Conservation (phyloP, 2,888 invertebrate genomes). For the Rugalucina vietnamica region DNA sequence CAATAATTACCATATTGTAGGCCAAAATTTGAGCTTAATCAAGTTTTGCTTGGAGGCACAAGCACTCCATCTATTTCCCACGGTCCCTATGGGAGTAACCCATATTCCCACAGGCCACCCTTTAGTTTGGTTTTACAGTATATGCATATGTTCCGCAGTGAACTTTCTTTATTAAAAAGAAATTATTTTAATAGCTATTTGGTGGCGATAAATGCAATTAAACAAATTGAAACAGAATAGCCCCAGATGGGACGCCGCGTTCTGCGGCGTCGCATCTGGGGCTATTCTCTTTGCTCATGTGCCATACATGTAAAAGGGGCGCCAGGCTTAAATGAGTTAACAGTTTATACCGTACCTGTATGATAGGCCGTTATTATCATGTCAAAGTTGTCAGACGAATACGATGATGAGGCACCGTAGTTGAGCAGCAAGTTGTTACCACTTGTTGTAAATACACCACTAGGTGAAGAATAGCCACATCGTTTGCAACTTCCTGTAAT, state of each 20-base stretch:
- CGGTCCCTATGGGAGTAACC: too few relatives aligned
- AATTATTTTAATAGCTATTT: neutral
- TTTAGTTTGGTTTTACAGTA: too few relatives aligned
- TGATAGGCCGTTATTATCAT: conserved; percentile 5
- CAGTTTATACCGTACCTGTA: neutral
- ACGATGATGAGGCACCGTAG: neutral
- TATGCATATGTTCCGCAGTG: too few relatives aligned
- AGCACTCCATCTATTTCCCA: too few relatives aligned
- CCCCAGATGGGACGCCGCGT: neutral
- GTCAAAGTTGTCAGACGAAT: neutral
- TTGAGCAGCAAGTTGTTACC: neutral
- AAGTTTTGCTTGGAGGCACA: too few relatives aligned
- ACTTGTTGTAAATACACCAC: neutral
- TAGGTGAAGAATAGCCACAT: neutral
- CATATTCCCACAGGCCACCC: too few relatives aligned
- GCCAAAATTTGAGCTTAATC: too few relatives aligned
- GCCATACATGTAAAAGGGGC: too few relatives aligned
- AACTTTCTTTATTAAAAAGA: neutral
- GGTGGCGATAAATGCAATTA: neutral
- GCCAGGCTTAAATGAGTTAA: neutral
- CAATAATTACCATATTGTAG: too few relatives aligned
- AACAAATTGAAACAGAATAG: neutral
- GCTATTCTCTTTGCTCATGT: neutral
- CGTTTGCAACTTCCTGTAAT: too few relatives aligned
- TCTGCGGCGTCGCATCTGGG: neutral